Evolutionary conservation across 2,888 invertebrate species (phyloP).

Genomic region (Unio delphinus): DNA sequence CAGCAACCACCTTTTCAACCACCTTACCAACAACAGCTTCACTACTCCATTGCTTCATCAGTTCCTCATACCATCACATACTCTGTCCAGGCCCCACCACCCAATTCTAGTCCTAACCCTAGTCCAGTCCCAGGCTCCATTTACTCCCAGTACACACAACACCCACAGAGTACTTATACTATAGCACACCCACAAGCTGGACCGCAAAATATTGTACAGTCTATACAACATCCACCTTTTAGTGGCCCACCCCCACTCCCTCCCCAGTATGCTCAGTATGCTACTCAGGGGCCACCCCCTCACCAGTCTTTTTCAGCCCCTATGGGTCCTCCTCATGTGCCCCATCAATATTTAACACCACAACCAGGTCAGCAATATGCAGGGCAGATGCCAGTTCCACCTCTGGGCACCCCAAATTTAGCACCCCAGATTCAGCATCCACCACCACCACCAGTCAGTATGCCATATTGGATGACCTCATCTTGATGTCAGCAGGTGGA

Average conservation of each 20-base stretch:
- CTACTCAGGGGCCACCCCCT: conserved; percentile 12
- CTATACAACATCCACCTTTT: conserved; percentile 10
- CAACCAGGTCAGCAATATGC: conserved; percentile 8
- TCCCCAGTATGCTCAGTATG: conserved; percentile 1
- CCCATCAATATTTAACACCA: conserved; percentile 16
- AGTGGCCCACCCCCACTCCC: conserved; percentile 5
- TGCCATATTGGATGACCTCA: no score
- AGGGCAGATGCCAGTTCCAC: conserved; percentile 1
- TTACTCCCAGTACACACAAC: no score
- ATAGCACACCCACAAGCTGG: no score
- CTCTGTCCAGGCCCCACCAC: conserved; percentile 2
- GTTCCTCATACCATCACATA: conserved; percentile 4
- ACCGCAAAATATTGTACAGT: neutral
- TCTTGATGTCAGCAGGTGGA: no score
- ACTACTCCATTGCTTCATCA: neutral
- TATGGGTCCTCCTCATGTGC: conserved; percentile 20
- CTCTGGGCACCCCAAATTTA: conserved; percentile 2
- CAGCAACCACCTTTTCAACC: conserved; percentile 10
- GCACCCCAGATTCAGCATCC: conserved; percentile 3
- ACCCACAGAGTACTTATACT: no score
- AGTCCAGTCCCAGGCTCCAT: neutral
- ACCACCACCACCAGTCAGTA: conserved; percentile 5
- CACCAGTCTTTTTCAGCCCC: conserved; percentile 16
- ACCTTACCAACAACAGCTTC: neutral
- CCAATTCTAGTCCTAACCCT: conserved; percentile 5